phyloP scores from a whole-genome alignment of 2,113 vertebrate genomes.

The Pimephales promelas region DNA sequence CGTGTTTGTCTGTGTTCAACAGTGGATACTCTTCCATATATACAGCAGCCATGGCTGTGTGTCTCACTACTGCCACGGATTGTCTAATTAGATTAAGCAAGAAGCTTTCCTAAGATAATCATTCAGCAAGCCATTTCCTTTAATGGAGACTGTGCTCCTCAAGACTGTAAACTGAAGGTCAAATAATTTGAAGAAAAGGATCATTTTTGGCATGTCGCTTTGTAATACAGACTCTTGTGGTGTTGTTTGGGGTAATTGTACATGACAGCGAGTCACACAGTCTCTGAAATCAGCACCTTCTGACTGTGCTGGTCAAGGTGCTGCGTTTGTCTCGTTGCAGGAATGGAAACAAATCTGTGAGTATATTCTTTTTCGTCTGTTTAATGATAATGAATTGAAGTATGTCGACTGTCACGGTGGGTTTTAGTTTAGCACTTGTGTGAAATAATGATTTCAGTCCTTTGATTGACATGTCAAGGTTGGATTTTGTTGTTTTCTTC shows the following conservation, averaged over 20 bases:
- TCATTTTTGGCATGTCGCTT: constrained; percentile 6
- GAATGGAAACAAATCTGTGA: constrained; percentile 69
- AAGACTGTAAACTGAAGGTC: constrained; percentile 79
- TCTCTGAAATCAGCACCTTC: constrained; percentile 58
- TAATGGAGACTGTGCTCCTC: constrained; percentile 67
- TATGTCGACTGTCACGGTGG: not conserved
- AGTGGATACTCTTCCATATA: not conserved
- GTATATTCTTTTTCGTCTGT: constrained; percentile 51
- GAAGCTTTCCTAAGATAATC: constrained; percentile 89
- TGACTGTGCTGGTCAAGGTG: constrained; percentile 55
- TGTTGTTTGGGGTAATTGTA: not conserved
- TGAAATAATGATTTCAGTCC: not conserved
- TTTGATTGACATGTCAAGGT: not conserved
- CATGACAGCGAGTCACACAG: not conserved
- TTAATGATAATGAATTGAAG: not conserved
- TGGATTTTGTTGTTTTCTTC: not conserved
- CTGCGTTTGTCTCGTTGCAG: constrained; percentile 64
- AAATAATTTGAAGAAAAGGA: constrained; percentile 60
- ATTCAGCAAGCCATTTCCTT: constrained; percentile 80
- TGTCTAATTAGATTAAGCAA: constrained; percentile 89
- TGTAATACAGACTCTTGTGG: not conserved
- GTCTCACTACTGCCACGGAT: constrained; percentile 73
- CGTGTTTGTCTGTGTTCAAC: constrained; percentile 30
- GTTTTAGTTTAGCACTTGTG: not conserved
- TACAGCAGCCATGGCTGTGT: constrained; percentile 39